Evolutionary conservation across 2,797 vertebrate genomes (phyloP).

Genomic region (Typhlichthys eigenmanni): DNA sequence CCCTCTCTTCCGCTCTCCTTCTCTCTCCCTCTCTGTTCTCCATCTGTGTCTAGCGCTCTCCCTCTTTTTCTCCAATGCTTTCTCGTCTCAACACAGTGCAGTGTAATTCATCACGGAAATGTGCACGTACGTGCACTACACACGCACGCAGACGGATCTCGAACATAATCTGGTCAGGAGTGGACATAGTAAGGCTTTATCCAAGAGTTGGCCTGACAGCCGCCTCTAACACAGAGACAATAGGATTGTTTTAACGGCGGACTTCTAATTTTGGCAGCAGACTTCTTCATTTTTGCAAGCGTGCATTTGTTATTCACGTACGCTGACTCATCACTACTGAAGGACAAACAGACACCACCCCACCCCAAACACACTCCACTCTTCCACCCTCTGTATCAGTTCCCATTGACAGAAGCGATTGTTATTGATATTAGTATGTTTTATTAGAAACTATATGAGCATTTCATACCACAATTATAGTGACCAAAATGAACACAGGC

Average conservation of each 20-base stretch:
- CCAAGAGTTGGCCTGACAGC: not conserved
- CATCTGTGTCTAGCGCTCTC: not conserved
- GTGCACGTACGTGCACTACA: conserved; percentile 14
- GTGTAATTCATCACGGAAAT: conserved; percentile 66
- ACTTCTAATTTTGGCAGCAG: conserved; percentile 1
- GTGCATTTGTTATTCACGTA: conserved; percentile 24
- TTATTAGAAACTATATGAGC: not conserved
- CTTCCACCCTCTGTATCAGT: conserved; percentile 33
- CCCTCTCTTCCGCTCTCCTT: conserved; percentile 7
- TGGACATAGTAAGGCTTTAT: not conserved
- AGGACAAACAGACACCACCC: conserved; percentile 40
- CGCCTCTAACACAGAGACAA: not conserved
- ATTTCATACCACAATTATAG: too few relatives aligned
- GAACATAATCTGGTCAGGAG: not conserved
- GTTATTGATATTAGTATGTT: conserved; percentile 41
- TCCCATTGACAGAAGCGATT: conserved; percentile 34
- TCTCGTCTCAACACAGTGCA: conserved; percentile 50
- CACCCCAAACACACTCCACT: conserved; percentile 1
- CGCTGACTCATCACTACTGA: conserved; percentile 57
- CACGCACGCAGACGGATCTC: not conserved
- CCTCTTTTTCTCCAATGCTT: not conserved
- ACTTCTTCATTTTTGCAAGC: conserved; percentile 14
- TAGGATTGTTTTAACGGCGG: not conserved
- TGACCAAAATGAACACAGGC: not conserved
- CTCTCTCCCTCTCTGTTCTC: not conserved